Percentiles rank a stretch among this genome's conserved stretches.
These are phyloP conservation scores for Chunga burmeisteri DNA, from an alignment of 2,113 vertebrate genomes.

Conservation along the genomic window DNA sequence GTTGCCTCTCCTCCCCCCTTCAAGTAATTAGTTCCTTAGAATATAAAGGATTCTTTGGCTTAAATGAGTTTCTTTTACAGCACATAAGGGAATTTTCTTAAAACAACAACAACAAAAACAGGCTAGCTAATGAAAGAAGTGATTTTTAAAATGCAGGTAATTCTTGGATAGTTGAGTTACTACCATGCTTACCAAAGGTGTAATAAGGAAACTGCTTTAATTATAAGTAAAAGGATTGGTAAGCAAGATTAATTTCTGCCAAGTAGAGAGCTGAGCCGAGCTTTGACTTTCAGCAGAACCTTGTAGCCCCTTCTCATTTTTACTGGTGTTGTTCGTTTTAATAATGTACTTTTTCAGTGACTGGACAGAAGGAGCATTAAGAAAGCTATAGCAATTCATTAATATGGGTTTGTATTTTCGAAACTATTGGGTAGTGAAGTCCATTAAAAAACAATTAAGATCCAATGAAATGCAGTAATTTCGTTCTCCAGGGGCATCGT, in stretches of 20 bases:
- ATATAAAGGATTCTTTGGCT: neutral
- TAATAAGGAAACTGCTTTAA: neutral
- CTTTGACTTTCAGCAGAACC: neutral
- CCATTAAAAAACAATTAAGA: conserved; percentile 9
- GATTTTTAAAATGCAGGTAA: neutral
- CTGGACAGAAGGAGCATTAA: neutral
- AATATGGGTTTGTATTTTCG: neutral
- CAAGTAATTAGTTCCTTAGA: neutral
- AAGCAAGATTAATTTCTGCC: neutral
- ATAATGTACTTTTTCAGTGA: neutral
- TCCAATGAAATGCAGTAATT: neutral
- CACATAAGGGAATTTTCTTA: neutral
- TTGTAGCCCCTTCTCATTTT: neutral
- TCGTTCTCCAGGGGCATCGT: neutral
- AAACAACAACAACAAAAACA: neutral
- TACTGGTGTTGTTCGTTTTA: neutral
- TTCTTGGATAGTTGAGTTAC: neutral
- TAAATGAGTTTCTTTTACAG: neutral
- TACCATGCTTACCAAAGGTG: neutral
- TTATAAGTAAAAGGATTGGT: neutral
- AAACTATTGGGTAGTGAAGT: neutral
- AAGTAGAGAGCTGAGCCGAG: neutral
- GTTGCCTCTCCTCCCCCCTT: neutral
- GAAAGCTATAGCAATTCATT: neutral
- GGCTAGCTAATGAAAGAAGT: neutral